These are phyloP conservation scores for Pelvicachromis taeniatus DNA, from an alignment of 2,113 vertebrate species.

Conservation along the genomic window DNA sequence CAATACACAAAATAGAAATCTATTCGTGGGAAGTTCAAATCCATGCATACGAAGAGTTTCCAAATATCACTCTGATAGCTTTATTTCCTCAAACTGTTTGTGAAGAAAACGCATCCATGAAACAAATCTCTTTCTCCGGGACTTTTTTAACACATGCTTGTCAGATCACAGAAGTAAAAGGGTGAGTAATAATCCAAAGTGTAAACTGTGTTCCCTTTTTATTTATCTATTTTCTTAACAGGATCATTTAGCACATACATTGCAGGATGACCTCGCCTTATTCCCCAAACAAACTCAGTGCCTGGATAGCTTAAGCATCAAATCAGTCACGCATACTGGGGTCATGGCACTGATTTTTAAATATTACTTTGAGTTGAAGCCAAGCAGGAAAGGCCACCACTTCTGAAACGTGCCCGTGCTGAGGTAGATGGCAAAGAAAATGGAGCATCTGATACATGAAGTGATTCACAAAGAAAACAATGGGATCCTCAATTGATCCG, in stretches of 20 bases:
- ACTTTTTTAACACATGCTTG: neutral
- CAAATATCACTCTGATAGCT: neutral
- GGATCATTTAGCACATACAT: neutral
- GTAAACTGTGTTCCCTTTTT: neutral
- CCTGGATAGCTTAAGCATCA: neutral
- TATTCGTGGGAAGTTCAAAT: neutral
- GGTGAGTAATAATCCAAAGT: neutral
- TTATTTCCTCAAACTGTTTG: slow-evolving; percentile 8
- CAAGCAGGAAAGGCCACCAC: neutral
- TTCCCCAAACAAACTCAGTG: slow-evolving; percentile 11
- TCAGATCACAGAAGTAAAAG: slow-evolving; percentile 9
- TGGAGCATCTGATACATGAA: neutral
- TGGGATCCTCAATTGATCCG: neutral
- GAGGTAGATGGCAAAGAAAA: neutral
- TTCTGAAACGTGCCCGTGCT: neutral
- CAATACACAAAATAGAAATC: neutral
- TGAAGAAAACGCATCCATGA: neutral
- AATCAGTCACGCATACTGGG: neutral
- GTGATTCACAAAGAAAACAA: neutral
- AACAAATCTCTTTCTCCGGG: neutral
- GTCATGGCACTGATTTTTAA: neutral
- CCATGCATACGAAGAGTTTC: neutral
- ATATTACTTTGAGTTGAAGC: neutral
- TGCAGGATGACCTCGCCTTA: neutral
- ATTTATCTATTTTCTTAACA: neutral